Evolutionary conservation across 2,113 vertebrate species (phyloP).

Genomic region (Cricetomys ansorgei): DNA sequence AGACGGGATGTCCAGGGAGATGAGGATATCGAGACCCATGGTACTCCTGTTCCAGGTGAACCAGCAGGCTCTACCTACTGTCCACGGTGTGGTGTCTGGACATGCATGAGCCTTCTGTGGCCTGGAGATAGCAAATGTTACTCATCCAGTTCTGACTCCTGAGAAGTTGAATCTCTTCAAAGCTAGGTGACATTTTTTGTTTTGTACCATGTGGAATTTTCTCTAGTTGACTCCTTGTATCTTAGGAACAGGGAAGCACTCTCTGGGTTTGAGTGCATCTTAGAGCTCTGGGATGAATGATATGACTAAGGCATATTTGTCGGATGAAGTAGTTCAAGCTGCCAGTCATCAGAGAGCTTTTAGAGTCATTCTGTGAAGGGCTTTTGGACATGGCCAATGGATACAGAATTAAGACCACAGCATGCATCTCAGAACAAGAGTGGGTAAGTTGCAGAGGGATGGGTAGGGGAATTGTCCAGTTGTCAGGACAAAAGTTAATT

Average conservation of each 20-base stretch:
- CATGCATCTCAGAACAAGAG: background rate
- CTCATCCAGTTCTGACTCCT: background rate
- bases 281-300: background rate
- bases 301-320: background rate
- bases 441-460: background rate
- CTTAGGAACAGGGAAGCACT: background rate
- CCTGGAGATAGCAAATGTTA: background rate
- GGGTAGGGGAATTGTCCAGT: background rate
- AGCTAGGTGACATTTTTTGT: background rate
- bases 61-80: background rate
- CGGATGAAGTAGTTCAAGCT: background rate
- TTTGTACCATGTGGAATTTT: background rate
- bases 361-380: background rate
- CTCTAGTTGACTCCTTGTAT: background rate
- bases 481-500: background rate
- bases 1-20: background rate
- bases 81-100: background rate
- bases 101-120: background rate
- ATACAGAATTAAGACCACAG: background rate
- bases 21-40: background rate
- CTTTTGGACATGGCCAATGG: background rate
- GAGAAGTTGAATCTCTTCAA: background rate
- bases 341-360: background rate
- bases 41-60: background rate
- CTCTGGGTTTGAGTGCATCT: background rate